Evolutionary conservation across 2,888 invertebrate genomes (phyloP).

Genomic region (Ormia ochracea): DNA sequence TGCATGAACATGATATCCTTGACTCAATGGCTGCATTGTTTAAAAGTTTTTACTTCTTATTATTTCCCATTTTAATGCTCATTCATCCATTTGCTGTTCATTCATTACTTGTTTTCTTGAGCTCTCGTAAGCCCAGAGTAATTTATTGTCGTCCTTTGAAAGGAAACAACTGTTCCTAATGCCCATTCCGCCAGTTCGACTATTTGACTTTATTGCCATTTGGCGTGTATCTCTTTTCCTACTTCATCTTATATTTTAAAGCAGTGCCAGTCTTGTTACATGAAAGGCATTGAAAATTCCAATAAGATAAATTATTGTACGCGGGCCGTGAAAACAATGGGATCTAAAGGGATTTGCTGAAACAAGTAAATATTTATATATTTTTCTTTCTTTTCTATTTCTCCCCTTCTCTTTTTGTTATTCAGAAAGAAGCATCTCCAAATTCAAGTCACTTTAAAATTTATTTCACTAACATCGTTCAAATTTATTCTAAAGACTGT

Average conservation of each 20-base stretch:
- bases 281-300: not conserved
- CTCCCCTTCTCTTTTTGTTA: not conserved
- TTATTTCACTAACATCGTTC: not conserved
- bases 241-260: not conserved
- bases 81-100: not conserved
- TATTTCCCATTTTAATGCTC: not conserved
- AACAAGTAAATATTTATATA: not conserved
- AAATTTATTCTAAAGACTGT: not conserved
- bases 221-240: not conserved
- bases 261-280: not conserved
- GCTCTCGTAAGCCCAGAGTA: not conserved
- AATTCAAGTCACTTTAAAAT: not conserved
- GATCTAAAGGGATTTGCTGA: not conserved
- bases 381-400: too few relatives aligned
- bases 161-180: slow-evolving; percentile 2
- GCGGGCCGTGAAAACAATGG: not conserved
- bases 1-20: slow-evolving; percentile 10
- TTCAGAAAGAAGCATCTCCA: not conserved
- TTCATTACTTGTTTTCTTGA: slow-evolving; percentile 4
- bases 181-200: not conserved
- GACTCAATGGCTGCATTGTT: slow-evolving; percentile 29
- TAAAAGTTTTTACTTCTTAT: slow-evolving; percentile 12
- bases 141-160: slow-evolving; percentile 31
- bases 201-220: not conserved
- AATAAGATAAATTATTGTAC: slow-evolving; percentile 2